Evolutionary conservation across 2,797 vertebrate species (phyloP), one percentile per base, ranked within the genome.

Genomic region (Molossus alvarezi): DNA sequence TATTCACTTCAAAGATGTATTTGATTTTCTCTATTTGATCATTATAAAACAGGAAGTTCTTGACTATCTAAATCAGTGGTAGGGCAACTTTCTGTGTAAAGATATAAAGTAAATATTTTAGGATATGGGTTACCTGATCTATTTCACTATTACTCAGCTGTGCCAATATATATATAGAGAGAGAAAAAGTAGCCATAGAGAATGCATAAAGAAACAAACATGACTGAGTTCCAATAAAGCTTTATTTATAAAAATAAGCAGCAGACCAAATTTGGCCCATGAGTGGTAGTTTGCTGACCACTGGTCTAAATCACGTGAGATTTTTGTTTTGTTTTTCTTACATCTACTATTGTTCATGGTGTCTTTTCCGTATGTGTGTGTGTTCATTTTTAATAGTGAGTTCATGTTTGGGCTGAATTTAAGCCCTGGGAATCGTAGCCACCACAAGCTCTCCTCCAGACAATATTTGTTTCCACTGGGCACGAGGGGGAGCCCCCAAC

Each of bases 381-480:
- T 94, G 62, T 29, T 89, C 37, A 18, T 65, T 89, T 92, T 71
- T 60, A 27, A 41, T 62, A 90, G 10, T 73, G 9, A 60, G 64
- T 51, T 85, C 25, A 69, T 77, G 8, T 62, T 92, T 88, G 75
- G 12, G 12, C 14, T 86, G 33, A 93, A 77, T 58, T 93, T 67
- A 86, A 90, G 41, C 17, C 29, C 45, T 64, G 11, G n/a, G 14
- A 79, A 33, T 60, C 10, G 37, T 45, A 62, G 51, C 33, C 69
- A 81, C 25, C 12, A 53, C 15, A 13, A 33, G 5, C 25, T 73
- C 91, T 91, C 57, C 51, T 91, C 12, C 55, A 64, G 57, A 89
- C 5, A 75, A 69, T 82, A 86, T 51, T 51, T 89, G 48, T 48
- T 93, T 23, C 75, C 33, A 53, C 13, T 57, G 37, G 9, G n/a